Evolutionary conservation across 2,888 invertebrate genomes (phyloP).

Genomic region (Diarsia dahlii): DNA sequence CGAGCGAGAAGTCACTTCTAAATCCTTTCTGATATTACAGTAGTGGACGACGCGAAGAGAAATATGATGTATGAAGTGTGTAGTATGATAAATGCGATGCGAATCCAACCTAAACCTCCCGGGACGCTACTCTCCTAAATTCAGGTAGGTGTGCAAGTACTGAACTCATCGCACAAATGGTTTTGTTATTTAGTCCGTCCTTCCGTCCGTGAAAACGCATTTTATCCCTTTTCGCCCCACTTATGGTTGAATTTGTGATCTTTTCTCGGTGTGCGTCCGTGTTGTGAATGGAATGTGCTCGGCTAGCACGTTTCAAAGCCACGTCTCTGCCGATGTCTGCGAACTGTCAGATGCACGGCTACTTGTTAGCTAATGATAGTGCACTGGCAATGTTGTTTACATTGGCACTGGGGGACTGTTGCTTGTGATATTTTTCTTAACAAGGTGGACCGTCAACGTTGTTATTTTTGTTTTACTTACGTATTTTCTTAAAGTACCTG

Average conservation of each 20-base stretch:
- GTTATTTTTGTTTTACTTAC: not conserved
- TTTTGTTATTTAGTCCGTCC: constrained; percentile 50
- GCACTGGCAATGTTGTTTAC: constrained; percentile 44
- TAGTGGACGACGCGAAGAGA: constrained; percentile 27
- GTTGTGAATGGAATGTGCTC: constrained; percentile 44
- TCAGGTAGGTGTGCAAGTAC: constrained; percentile 52
- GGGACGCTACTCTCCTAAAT: constrained; percentile 34
- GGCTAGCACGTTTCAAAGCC: constrained; percentile 47
- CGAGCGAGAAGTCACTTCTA: constrained; percentile 36
- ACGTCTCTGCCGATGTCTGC: constrained; percentile 20
- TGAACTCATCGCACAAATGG: constrained; percentile 48
- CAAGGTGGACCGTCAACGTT: not conserved
- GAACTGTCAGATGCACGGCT: constrained; percentile 37
- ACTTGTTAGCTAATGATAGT: constrained; percentile 51
- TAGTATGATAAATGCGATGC: constrained; percentile 54
- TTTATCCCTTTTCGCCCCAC: constrained; percentile 53
- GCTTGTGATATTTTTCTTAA: not conserved
- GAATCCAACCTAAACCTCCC: constrained; percentile 39
- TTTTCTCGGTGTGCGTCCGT: constrained; percentile 34
- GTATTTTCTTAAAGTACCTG: not conserved
- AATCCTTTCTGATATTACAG: constrained; percentile 44
- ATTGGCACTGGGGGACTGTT: not conserved
- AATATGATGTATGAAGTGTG: constrained; percentile 53
- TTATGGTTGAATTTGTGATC: constrained; percentile 47
- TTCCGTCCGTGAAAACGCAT: constrained; percentile 51